These are phyloP conservation scores for Scaptomyza hsui DNA, from an alignment of 1,140 invertebrate genomes.

Conservation along the genomic window DNA sequence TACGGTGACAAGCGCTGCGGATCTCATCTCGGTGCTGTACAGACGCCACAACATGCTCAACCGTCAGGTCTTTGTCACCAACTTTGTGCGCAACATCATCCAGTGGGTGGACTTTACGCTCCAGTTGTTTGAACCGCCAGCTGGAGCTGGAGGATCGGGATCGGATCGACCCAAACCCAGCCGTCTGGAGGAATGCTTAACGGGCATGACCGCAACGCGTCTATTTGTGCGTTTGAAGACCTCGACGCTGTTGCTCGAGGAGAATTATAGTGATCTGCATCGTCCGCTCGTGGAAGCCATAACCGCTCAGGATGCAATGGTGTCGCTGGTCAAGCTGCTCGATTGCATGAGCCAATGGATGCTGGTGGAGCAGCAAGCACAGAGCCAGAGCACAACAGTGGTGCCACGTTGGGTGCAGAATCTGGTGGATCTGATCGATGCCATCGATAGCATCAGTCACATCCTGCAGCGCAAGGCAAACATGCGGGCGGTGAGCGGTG, in stretches of 20 bases:
- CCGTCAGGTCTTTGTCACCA: constrained; percentile 87
- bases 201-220: constrained; percentile 86
- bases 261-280: constrained; percentile 88
- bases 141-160: neutral
- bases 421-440: constrained; percentile 90
- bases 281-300: constrained; percentile 68
- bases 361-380: constrained; percentile 59
- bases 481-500: constrained; percentile 88
- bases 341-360: constrained; percentile 72
- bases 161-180: constrained; percentile 67
- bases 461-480: constrained; percentile 89
- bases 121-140: constrained; percentile 57
- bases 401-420: constrained; percentile 93
- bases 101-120: constrained; percentile 73
- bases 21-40: constrained; percentile 91
- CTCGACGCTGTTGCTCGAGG: constrained; percentile 91
- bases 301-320: constrained; percentile 67
- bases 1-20: constrained; percentile 92
- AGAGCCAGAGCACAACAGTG: neutral
- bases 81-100: constrained; percentile 86
- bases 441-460: constrained; percentile 91
- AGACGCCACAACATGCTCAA: constrained; percentile 90
- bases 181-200: constrained; percentile 56
- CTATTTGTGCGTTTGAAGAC: constrained; percentile 90
- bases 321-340: constrained; percentile 63